phyloP scores from a whole-genome alignment of 2,797 vertebrate genomes.

The Brotogeris chrysoptera region DNA sequence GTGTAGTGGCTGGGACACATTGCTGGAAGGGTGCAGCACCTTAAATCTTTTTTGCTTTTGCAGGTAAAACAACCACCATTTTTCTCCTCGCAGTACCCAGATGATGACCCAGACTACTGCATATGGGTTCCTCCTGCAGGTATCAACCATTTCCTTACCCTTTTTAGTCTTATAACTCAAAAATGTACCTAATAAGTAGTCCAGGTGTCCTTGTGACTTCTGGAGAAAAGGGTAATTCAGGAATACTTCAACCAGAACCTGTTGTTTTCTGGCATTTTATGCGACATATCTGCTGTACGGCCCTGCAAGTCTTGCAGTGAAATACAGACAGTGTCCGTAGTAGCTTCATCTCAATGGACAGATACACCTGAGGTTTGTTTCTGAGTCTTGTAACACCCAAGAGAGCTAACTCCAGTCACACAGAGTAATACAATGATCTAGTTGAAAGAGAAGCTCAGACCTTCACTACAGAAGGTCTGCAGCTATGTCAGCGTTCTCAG shows the following conservation, averaged over 20 bases:
- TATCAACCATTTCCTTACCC: constrained; percentile 51
- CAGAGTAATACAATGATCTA: background rate
- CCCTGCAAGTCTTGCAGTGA: background rate
- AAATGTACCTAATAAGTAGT: background rate
- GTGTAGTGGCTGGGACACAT: background rate
- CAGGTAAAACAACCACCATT: constrained; percentile 76
- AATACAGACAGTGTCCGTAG: background rate
- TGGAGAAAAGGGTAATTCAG: background rate
- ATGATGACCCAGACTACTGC: constrained; percentile 95
- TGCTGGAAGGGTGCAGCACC: background rate
- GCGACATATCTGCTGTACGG: background rate
- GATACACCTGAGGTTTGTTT: background rate
- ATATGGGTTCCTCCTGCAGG: constrained; percentile 95
- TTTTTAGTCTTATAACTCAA: background rate
- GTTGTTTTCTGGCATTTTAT: background rate
- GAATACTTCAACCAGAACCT: background rate
- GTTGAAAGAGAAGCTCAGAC: background rate
- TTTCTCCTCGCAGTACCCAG: constrained; percentile 86
- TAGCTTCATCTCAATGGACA: background rate
- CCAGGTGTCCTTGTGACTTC: background rate
- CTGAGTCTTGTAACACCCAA: background rate
- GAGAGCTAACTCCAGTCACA: background rate
- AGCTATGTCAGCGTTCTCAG: background rate
- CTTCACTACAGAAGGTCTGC: background rate
- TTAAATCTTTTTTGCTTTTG: background rate